phyloP scores from a whole-genome alignment of 2,113 vertebrate species.

The Proterorhinus semilunaris region DNA sequence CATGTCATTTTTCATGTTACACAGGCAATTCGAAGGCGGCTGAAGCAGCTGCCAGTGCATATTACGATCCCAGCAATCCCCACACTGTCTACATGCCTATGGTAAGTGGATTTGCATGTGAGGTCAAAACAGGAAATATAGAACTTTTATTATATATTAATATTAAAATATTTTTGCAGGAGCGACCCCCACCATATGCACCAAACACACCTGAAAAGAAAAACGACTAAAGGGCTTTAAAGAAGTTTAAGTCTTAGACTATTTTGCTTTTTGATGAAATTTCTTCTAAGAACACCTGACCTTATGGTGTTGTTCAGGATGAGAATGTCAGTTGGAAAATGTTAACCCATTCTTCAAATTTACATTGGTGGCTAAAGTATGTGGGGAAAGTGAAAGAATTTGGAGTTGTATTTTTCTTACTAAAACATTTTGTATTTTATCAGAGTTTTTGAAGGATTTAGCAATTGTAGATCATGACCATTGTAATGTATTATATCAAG shows the following conservation, averaged over 20 bases:
- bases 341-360: conserved; percentile 23
- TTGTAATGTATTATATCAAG: conserved; percentile 33
- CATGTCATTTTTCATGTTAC: conserved; percentile 13
- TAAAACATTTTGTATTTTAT: conserved; percentile 45
- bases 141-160: too few species aligned
- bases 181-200: conserved; percentile 83
- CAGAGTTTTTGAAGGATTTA: conserved; percentile 43
- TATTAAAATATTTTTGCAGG: conserved; percentile 70
- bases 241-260: conserved; percentile 2
- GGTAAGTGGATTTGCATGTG: conserved; percentile 69
- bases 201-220: conserved; percentile 80
- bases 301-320: conserved; percentile 14
- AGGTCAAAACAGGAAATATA: neutral
- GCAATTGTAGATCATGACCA: conserved; percentile 26
- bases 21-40: conserved; percentile 81
- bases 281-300: too few species aligned
- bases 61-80: conserved; percentile 88
- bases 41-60: conserved; percentile 84
- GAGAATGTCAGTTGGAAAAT: conserved; percentile 19
- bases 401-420: conserved; percentile 45
- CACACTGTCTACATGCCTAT: conserved; percentile 91
- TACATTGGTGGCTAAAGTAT: conserved; percentile 10
- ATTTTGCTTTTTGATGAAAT: neutral
- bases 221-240: conserved; percentile 71
- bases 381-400: conserved; percentile 12